Conservation (phyloP, 2,888 invertebrate genomes). For the Ennomos erosarius region DNA sequence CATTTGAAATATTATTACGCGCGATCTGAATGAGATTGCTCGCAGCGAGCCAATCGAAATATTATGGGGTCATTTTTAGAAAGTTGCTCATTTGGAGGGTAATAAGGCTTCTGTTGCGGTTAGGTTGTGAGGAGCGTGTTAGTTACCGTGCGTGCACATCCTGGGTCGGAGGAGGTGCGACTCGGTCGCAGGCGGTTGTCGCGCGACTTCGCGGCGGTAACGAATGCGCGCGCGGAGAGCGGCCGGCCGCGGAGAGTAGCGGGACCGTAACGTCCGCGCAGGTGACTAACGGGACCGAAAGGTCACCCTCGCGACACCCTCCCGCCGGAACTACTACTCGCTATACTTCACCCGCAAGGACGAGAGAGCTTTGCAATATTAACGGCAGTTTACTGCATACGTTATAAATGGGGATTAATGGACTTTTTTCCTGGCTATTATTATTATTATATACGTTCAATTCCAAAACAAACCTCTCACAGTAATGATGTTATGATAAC, state of each 20-base stretch:
- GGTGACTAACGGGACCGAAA: slow-evolving; percentile 68
- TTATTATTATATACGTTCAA: too few relatives aligned
- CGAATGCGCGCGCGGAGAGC: slow-evolving; percentile 7
- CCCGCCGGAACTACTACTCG: slow-evolving; percentile 7
- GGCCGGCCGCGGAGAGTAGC: slow-evolving; percentile 50
- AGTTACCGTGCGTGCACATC: too few relatives aligned
- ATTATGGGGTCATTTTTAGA: slow-evolving; percentile 13
- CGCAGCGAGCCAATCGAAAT: slow-evolving; percentile 22
- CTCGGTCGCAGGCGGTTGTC: too few relatives aligned
- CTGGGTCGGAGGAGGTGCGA: too few relatives aligned
- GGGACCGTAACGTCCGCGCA: slow-evolving; percentile 69
- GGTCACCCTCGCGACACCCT: slow-evolving; percentile 57
- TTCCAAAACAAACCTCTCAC: too few relatives aligned
- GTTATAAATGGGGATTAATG: too few relatives aligned
- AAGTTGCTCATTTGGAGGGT: slow-evolving; percentile 17
- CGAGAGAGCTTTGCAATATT: too few relatives aligned
- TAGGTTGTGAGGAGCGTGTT: not conserved
- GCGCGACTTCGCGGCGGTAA: not conserved
- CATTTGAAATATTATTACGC: slow-evolving; percentile 34
- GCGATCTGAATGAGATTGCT: slow-evolving; percentile 38
- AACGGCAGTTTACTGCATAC: too few relatives aligned
- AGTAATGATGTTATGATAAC: too few relatives aligned
- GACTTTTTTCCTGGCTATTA: too few relatives aligned
- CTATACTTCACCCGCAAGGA: slow-evolving; percentile 17
- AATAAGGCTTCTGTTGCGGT: slow-evolving; percentile 17